These are phyloP conservation scores for Poeciliopsis infans DNA, from an alignment of 2,797 vertebrate genomes.

Conservation along the genomic window DNA sequence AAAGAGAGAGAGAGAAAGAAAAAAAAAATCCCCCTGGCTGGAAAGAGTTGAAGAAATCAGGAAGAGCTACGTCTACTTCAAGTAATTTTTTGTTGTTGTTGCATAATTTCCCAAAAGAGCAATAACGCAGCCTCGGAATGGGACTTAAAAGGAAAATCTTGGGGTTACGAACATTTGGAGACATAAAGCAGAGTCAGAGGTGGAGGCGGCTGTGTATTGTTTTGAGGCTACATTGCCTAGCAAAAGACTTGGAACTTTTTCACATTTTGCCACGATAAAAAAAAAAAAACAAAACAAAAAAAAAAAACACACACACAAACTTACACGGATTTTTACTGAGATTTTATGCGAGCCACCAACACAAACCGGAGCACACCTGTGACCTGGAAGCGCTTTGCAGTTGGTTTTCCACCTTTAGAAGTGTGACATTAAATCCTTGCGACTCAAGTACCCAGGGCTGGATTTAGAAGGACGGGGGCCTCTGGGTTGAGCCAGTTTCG, in stretches of 20 bases:
- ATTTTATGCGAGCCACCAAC: not conserved
- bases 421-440: not conserved
- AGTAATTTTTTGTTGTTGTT: slow-evolving; percentile 30
- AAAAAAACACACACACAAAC: not conserved
- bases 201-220: slow-evolving; percentile 28
- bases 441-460: not conserved
- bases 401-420: not conserved
- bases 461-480: too few relatives aligned
- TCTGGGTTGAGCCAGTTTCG: too few relatives aligned
- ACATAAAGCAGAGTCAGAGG: slow-evolving; percentile 6
- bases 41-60: slow-evolving; percentile 18
- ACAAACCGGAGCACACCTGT: not conserved
- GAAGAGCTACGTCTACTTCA: slow-evolving; percentile 24
- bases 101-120: slow-evolving; percentile 36
- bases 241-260: not conserved
- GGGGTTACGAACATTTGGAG: slow-evolving; percentile 42
- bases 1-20: not conserved
- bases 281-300: not conserved
- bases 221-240: slow-evolving; percentile 51
- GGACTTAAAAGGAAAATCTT: slow-evolving; percentile 47
- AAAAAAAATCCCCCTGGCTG: slow-evolving; percentile 15
- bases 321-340: not conserved
- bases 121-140: slow-evolving; percentile 36
- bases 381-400: not conserved
- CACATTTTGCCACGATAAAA: not conserved